Percentiles rank a stretch among this genome's conserved stretches.
Conservation (phyloP, 2,888 invertebrate genomes). For the Lasioglossum calceatum region DNA sequence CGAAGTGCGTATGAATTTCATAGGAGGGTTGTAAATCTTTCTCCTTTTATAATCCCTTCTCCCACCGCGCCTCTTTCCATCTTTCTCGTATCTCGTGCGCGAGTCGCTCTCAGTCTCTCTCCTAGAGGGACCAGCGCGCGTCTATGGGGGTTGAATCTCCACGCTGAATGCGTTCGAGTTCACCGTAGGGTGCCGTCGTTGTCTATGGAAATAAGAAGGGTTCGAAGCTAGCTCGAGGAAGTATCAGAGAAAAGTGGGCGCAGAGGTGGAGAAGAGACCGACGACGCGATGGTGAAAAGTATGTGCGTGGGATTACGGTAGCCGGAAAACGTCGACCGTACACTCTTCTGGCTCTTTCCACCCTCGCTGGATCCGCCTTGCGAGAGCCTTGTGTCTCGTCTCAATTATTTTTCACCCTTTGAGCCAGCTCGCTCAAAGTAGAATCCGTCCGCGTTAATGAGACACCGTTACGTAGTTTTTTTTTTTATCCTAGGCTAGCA, state of each 20-base stretch:
- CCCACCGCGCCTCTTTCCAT: neutral
- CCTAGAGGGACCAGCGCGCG: constrained; percentile 59
- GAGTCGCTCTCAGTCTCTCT: constrained; percentile 28
- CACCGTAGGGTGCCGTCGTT: constrained; percentile 68
- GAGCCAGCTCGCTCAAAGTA: constrained; percentile 65
- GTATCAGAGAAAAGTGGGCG: constrained; percentile 48
- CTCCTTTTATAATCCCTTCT: constrained; percentile 68
- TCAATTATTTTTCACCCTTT: constrained; percentile 79
- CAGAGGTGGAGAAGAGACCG: constrained; percentile 27
- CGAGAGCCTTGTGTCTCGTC: constrained; percentile 48
- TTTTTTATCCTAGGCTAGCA: constrained; percentile 53
- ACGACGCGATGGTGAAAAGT: constrained; percentile 42
- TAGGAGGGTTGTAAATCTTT: constrained; percentile 77
- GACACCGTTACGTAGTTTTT: constrained; percentile 66
- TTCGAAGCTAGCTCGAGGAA: constrained; percentile 61
- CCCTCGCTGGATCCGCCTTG: neutral
- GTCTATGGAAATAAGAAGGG: constrained; percentile 76
- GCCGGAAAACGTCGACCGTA: constrained; percentile 53
- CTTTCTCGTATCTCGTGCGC: constrained; percentile 30
- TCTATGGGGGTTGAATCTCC: constrained; percentile 69
- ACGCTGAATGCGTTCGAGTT: constrained; percentile 71
- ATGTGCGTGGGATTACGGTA: constrained; percentile 60
- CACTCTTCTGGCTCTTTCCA: constrained; percentile 26
- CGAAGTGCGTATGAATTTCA: constrained; percentile 80
- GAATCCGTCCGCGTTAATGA: constrained; percentile 75